Percentiles rank a stretch among this genome's conserved stretches.
Conservation (phyloP, 2,888 invertebrate species). For the Cheilosia impressa region DNA sequence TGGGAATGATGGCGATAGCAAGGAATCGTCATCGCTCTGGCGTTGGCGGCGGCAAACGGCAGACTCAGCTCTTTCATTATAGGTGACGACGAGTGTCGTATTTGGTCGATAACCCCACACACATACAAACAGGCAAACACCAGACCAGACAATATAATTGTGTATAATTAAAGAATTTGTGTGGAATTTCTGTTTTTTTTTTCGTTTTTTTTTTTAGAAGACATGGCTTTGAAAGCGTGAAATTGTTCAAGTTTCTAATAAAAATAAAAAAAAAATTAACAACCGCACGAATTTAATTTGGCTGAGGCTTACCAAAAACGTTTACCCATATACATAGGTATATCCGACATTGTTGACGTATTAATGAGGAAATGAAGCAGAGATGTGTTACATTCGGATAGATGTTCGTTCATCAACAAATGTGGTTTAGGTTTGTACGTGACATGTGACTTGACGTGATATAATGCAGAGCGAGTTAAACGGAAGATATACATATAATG, state of each 20-base stretch:
- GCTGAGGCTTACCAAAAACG: not conserved
- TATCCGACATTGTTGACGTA: not conserved
- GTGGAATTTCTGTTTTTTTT: not conserved
- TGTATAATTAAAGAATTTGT: slow-evolving; percentile 1
- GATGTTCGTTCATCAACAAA: not conserved
- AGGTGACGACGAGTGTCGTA: not conserved
- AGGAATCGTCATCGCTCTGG: not conserved
- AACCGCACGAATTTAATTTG: not conserved
- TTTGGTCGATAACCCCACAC: slow-evolving; percentile 1
- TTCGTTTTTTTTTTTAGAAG: too few species aligned
- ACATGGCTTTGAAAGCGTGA: not conserved
- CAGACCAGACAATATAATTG: not conserved
- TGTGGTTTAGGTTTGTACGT: not conserved
- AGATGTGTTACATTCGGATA: not conserved
- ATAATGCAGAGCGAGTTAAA: not conserved
- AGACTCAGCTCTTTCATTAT: not conserved
- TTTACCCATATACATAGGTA: not conserved
- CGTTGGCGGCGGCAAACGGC: not conserved
- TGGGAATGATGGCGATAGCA: not conserved
- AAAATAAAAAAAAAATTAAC: not conserved
- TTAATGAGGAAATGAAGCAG: not conserved
- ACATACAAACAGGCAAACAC: not conserved
- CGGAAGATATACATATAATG: too few species aligned
- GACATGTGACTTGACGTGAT: not conserved
- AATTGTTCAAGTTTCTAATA: not conserved